Base-by-base conservation (phyloP, 2,888 invertebrate genomes). In the Drosophila nr. perissopoda region DNA sequence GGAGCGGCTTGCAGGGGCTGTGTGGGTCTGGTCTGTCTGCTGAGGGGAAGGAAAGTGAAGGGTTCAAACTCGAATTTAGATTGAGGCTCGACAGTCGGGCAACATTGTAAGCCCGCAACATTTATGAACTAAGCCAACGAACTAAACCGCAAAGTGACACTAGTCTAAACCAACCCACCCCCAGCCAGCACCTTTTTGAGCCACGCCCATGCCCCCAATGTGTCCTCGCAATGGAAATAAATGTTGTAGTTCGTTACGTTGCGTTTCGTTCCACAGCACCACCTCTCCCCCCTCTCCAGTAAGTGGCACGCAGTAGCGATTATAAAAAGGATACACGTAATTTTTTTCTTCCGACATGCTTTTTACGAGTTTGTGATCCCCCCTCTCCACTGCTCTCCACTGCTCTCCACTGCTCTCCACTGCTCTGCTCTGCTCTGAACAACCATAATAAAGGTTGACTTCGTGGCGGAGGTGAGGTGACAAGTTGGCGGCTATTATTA, bases 311-410 rank as follows among this genome's bases (percentile, higher is more conserved):
- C 82, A 69, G 69, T 69, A 74, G 72, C 87, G 85, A 86, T 86
- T 86, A 86, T 89, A 88, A 88, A 86, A 86, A 88, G 85, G 85
- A 86, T 88, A 86, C 90, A 86, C 85, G 85, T 86, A 85, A 90
- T 85, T 89, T 84, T 84, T 70, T 63, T 57, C 78, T 72, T 85
- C 75, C 80, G 67, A 70, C 74, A 74, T 89, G 74, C 69, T 71
- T 76, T 89, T 89, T 87, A 89, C 83, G 83, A 87, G 71, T 64
- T 62, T 57, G 54, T 66, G 66, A 40, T 40, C 29, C 48, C 29
- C 25, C 10, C 33, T 31, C 38, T 25, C 16, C 33, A 10, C 33
- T 31, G 10, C 0, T 10, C 10, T 3, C 2, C 6, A 2, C 4
- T 7, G 7, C 21, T 16, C 21, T 45, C 7, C 7, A 7, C 31